phyloP scores from a whole-genome alignment of 2,797 vertebrate genomes.

The Neosalanx taihuensis region DNA sequence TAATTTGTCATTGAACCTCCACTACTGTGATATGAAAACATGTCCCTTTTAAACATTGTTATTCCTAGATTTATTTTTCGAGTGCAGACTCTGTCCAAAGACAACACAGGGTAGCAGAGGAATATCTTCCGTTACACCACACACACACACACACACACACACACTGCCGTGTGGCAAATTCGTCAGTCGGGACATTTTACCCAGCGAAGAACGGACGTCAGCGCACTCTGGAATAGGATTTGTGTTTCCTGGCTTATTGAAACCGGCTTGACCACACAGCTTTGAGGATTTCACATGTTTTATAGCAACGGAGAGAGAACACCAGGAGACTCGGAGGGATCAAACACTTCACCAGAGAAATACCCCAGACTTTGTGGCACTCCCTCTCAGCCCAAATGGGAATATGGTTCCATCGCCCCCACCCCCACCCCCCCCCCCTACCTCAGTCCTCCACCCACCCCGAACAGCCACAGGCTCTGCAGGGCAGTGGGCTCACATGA shows the following conservation, averaged over 20 bases:
- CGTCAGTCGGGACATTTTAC: conserved; percentile 36
- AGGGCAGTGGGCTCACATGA: conserved; percentile 4
- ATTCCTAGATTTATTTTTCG: conserved; percentile 48
- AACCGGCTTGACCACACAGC: conserved; percentile 48
- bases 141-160: conserved; percentile 1
- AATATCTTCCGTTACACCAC: conserved; percentile 32
- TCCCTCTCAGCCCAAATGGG: conserved; percentile 30
- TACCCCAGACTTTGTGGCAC: conserved; percentile 26
- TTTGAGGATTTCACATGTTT: conserved; percentile 49
- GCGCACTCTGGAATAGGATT: conserved; percentile 46
- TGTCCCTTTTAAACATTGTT: conserved; percentile 47
- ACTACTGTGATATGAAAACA: conserved; percentile 39
- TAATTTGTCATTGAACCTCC: conserved; percentile 33
- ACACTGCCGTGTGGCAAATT: conserved; percentile 18
- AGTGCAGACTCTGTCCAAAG: conserved; percentile 34
- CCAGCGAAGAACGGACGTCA: conserved; percentile 42
- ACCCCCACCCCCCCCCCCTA: conserved; percentile 1
- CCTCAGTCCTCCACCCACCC: not conserved
- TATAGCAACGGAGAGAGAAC: conserved; percentile 44
- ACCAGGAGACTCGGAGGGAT: conserved; percentile 35
- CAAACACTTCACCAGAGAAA: conserved; percentile 50
- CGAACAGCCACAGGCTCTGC: conserved; percentile 1
- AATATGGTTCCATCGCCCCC: conserved; percentile 29
- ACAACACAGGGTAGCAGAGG: conserved; percentile 23
- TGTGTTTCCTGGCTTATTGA: conserved; percentile 55